These are phyloP conservation scores for Pseudomyrmex pallidus DNA, from an alignment of 1,140 invertebrate genomes.

Conservation along the genomic window DNA sequence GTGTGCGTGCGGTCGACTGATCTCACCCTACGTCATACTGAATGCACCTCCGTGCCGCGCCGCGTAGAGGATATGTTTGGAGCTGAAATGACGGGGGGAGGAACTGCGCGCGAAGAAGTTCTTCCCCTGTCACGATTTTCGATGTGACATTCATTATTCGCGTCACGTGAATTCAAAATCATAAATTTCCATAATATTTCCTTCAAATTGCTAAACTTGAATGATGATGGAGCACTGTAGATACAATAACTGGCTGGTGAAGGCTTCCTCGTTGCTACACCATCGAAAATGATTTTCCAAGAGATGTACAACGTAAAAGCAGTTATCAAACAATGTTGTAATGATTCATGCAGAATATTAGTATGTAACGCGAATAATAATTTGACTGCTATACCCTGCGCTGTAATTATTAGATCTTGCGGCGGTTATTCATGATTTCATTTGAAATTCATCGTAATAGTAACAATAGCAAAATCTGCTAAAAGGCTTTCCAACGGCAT, in stretches of 20 bases:
- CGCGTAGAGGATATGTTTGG: not conserved
- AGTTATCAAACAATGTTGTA: conserved; percentile 52
- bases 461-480: conserved; percentile 60
- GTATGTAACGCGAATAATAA: conserved; percentile 61
- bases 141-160: not conserved
- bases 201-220: not conserved
- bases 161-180: not conserved
- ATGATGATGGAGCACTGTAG: not conserved
- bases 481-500: conserved; percentile 48
- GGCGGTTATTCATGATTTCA: conserved; percentile 61
- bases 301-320: conserved; percentile 44
- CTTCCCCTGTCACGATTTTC: not conserved
- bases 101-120: not conserved
- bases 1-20: conserved; percentile 22
- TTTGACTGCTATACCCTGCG: conserved; percentile 48
- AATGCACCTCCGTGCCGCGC: conserved; percentile 34
- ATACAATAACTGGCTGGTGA: conserved; percentile 13
- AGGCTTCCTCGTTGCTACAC: not conserved
- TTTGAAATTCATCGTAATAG: conserved; percentile 61
- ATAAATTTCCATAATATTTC: not conserved
- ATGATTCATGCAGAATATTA: conserved; percentile 60
- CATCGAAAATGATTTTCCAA: conserved; percentile 49
- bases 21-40: conserved; percentile 44
- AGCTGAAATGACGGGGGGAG: not conserved
- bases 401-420: conserved; percentile 62